These are phyloP conservation scores for Subacronicta megacephala DNA, from an alignment of 2,888 invertebrate species.

Conservation along the genomic window DNA sequence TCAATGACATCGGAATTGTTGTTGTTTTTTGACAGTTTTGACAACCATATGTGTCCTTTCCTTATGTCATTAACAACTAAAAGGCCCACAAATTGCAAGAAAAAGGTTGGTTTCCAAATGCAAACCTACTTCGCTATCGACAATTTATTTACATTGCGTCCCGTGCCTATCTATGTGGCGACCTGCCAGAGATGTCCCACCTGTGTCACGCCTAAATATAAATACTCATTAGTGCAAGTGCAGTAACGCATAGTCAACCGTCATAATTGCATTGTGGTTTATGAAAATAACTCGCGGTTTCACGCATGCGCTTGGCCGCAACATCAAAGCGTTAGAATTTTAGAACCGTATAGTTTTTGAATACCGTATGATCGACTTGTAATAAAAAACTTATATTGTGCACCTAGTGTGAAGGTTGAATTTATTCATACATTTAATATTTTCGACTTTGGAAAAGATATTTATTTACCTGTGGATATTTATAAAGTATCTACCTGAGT, in stretches of 20 bases:
- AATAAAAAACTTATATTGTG: not conserved
- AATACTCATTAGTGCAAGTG: constrained; percentile 54
- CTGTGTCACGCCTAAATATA: constrained; percentile 68
- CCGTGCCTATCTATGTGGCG: constrained; percentile 19
- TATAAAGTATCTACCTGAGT: too few relatives aligned
- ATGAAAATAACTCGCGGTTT: constrained; percentile 38
- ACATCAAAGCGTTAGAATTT: constrained; percentile 25
- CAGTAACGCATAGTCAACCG: constrained; percentile 32
- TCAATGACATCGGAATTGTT: too few relatives aligned
- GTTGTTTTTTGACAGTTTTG: too few relatives aligned
- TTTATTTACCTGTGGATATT: too few relatives aligned
- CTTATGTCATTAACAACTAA: too few relatives aligned
- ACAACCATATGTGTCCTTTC: too few relatives aligned
- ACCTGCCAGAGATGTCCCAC: constrained; percentile 53
- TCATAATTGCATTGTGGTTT: constrained; percentile 50
- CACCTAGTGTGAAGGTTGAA: too few relatives aligned
- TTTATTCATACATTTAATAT: too few relatives aligned
- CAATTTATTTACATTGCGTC: not conserved
- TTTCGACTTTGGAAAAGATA: too few relatives aligned
- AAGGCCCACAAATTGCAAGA: too few relatives aligned
- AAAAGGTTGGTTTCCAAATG: too few relatives aligned
- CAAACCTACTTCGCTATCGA: not conserved
- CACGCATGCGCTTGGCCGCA: constrained; percentile 20
- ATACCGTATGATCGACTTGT: not conserved
- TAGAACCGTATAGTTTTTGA: constrained; percentile 6